phyloP scores from a whole-genome alignment of 2,888 invertebrate genomes.

The Eupithecia pulchellata region DNA sequence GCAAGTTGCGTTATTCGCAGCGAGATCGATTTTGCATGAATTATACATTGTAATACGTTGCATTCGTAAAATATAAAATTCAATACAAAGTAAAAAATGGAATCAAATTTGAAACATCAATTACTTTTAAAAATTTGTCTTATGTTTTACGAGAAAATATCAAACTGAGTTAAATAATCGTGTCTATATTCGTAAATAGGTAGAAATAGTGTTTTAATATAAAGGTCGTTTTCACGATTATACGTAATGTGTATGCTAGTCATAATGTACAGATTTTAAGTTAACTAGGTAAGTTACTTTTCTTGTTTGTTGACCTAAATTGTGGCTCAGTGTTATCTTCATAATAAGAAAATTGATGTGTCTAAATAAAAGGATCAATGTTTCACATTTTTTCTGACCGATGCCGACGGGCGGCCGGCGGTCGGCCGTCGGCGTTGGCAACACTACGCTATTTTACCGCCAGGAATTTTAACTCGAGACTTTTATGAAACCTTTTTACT shows the following conservation, averaged over 20 bases:
- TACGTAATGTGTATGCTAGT: conserved; percentile 78
- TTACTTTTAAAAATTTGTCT: conserved; percentile 19
- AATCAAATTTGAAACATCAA: conserved; percentile 17
- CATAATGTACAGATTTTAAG: conserved; percentile 80
- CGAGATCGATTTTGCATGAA: conserved; percentile 45
- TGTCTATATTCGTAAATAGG: conserved; percentile 63
- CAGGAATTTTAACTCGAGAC: not conserved
- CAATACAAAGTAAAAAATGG: conserved; percentile 16
- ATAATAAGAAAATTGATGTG: not conserved
- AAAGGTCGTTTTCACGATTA: conserved; percentile 62
- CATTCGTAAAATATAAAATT: conserved; percentile 36
- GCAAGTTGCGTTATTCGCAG: conserved; percentile 35
- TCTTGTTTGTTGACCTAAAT: conserved; percentile 72
- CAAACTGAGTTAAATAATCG: conserved; percentile 24
- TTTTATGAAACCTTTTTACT: not conserved
- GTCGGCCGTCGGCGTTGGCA: not conserved
- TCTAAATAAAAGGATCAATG: not conserved
- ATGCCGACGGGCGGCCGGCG: not conserved
- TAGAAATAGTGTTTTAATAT: conserved; percentile 74
- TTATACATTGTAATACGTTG: conserved; percentile 38
- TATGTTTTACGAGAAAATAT: conserved; percentile 1
- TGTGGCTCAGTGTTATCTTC: conserved; percentile 28
- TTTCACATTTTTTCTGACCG: not conserved
- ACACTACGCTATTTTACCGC: not conserved
- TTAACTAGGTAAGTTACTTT: conserved; percentile 66